These are phyloP conservation scores for Gryon sp. DNA, from an alignment of 1,140 invertebrate species.

Conservation along the genomic window DNA sequence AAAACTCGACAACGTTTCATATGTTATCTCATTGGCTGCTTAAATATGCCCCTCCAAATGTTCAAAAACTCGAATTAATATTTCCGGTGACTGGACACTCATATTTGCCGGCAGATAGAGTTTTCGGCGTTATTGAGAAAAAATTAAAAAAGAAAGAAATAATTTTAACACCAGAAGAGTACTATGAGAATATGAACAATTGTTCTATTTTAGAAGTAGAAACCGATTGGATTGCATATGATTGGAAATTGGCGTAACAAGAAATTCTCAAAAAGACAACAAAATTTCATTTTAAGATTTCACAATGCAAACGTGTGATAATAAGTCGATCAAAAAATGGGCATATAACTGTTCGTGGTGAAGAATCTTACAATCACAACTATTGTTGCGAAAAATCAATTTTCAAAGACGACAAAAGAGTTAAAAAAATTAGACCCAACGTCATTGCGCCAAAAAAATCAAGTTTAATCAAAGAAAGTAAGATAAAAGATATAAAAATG, in stretches of 20 bases:
- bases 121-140: conserved; percentile 11
- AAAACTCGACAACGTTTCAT: conserved; percentile 4
- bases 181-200: conserved; percentile 6
- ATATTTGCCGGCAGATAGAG: conserved; percentile 10
- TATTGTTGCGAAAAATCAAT: not conserved
- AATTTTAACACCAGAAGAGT: conserved; percentile 1
- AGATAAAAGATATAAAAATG: too few relatives aligned
- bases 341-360: not conserved
- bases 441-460: too few relatives aligned
- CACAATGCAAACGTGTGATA: not conserved
- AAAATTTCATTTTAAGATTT: conserved; percentile 6
- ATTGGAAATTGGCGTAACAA: conserved; percentile 5
- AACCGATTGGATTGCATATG: not conserved
- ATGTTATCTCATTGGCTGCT: too few relatives aligned
- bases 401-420: too few relatives aligned
- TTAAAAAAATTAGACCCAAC: too few relatives aligned
- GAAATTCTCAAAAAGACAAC: not conserved
- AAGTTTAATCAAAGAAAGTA: too few relatives aligned
- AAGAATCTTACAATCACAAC: not conserved
- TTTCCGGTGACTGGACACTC: conserved; percentile 26
- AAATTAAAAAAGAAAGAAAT: conserved; percentile 1
- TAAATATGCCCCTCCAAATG: too few relatives aligned
- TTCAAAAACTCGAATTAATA: conserved; percentile 7
- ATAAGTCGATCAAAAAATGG: not conserved
- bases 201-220: conserved; percentile 3